Base-by-base conservation (phyloP, 1,140 invertebrate genomes). In the Stegodyphus dumicola region DNA sequence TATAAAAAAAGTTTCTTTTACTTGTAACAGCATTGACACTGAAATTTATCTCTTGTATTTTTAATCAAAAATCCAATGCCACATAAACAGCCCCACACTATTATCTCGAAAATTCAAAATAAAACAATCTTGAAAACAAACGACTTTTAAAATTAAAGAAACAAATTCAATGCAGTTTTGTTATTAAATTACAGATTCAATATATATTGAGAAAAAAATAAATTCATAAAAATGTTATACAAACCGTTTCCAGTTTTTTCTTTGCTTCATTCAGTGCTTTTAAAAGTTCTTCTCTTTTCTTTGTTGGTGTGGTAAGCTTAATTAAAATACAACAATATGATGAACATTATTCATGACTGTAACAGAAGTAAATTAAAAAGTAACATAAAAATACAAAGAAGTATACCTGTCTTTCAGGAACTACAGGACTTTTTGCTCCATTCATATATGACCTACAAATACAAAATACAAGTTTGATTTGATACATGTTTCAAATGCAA, bases 231-330 rank as follows among this genome's bases (percentile, higher is more conserved):
- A n/a, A 11, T 48, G 11, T 53, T 11, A 48, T 77, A 93, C 94
- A 93, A 91, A 97, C 96, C 90, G 94, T 97, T 92, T 97, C 95
- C 71, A 98, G 91, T 91, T 96, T 96, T 88, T 94, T 93, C 89
- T 95, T 93, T 0, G 96, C 96, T 91, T 97, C 96, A 89, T 95
- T 94, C 6, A 89, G 66, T 7, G 88, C 93, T 89, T 95, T 93
- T 87, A 95, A 93, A 70, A 97, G 91, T 90, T 97, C 95, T 90
- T 96, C 95, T 67, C 96, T 92, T 88, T 95, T 95, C 81, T 94
- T 94, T 6, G 93, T 83, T 10, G 81, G 71, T 70, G 69, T 77
- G 17, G 15, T 71, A 52, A 78, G 77, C 84, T 86, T 65, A 60
- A 75, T 11, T 70, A 84, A 15, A 13, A 75, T 11, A 75, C 6